Percentiles rank a stretch among this genome's conserved stretches.
These are phyloP conservation scores for Eupithecia centaureata DNA, from an alignment of 2,888 invertebrate species.

Conservation along the genomic window DNA sequence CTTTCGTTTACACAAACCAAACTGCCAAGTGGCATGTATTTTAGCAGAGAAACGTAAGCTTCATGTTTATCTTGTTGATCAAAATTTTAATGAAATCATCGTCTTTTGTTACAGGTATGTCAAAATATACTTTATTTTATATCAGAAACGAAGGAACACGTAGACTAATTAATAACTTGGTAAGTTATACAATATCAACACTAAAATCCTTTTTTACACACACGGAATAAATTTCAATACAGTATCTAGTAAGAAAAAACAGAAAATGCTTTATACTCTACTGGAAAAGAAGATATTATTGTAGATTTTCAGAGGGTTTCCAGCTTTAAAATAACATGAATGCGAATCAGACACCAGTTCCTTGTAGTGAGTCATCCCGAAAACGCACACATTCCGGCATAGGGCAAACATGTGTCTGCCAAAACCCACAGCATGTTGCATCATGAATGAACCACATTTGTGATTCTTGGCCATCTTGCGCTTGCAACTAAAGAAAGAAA, in stretches of 20 bases:
- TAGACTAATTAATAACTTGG: neutral
- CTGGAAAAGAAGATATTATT: neutral
- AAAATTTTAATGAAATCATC: neutral
- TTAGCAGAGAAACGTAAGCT: neutral
- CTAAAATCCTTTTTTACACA: neutral
- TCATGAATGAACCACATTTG: constrained; percentile 38
- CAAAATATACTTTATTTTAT: neutral
- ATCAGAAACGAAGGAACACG: neutral
- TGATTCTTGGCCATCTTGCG: constrained; percentile 48
- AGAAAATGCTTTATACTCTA: neutral
- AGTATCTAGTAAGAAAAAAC: neutral
- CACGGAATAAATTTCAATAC: neutral
- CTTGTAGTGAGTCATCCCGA: constrained; percentile 31
- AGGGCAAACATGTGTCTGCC: constrained; percentile 28
- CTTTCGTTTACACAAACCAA: neutral
- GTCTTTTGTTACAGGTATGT: constrained; percentile 46
- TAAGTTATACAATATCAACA: neutral
- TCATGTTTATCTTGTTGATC: neutral
- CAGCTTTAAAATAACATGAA: neutral
- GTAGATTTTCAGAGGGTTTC: neutral
- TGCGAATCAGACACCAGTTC: constrained; percentile 14
- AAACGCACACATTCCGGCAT: constrained; percentile 25
- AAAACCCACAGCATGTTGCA: constrained; percentile 27
- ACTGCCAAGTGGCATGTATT: neutral
- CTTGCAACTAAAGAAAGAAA: no score